Base-by-base conservation (phyloP, 2,888 invertebrate species). In the Bombylius discolor region DNA sequence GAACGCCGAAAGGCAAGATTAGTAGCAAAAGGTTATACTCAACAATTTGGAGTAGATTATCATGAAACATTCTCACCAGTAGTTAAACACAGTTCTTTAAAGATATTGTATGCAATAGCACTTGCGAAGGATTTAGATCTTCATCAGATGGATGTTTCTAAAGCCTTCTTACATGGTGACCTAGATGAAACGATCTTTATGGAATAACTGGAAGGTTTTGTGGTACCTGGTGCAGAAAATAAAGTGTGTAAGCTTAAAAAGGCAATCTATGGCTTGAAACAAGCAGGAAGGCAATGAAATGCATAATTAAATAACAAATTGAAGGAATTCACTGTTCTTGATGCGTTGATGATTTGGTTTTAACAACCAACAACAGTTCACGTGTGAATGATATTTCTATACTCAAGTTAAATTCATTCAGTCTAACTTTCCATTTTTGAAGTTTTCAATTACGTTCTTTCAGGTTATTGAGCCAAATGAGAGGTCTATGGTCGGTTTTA, bases 161-260 rank as follows among this genome's bases (percentile, higher is more conserved):
- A 58, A 9, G 59, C 59, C 31, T 61, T 62, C 53, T 47, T 62
- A 13, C 55, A 61, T 50, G 59, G 61, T 31, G 52, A 60, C 3
- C 34, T 62, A 13, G 47, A 57, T 4, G 59, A 62, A 46, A 56
- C 57, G 47, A 57, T 62, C 34, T 60, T 56, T 44, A 59, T 62
- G 56, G 36, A 53, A 23, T 57, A 60, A 36, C 58, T 58, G 9
- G 46, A n/a, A 51, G 60, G 60, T 31, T 52, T 46, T 46, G 9
- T 36, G 6, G 36, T 8, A 8, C 12, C 1, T 8, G 31, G 42
- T 5, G 39, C 13, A 5, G 5, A 44, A 13, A 34, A n/a, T 42
- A 23, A 42, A 51, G 44, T 51, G 11, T 51, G 51, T 31, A 51
- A 44, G 34, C 11, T 51, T 5, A 14, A 9, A 5, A 42, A 44